Conservation (phyloP, 1,140 invertebrate genomes). For the Drosophila lini region DNA sequence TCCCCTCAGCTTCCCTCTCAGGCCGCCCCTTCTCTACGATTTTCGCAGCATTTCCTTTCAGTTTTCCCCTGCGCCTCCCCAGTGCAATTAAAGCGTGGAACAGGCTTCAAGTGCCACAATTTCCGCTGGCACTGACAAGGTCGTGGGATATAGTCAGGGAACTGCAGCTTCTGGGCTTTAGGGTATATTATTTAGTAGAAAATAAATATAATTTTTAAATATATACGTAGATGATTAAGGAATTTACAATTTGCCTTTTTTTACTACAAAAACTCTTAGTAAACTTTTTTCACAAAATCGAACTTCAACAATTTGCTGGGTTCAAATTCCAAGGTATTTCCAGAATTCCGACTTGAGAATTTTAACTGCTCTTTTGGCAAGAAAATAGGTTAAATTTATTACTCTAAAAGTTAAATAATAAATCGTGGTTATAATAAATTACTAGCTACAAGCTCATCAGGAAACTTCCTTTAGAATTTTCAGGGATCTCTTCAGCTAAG, state of each 20-base stretch:
- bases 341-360: too few species aligned
- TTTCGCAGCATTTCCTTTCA: not conserved
- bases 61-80: not conserved
- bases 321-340: too few species aligned
- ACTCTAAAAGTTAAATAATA: too few species aligned
- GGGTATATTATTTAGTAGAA: not conserved
- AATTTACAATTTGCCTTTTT: not conserved
- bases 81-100: not conserved
- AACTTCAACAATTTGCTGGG: too few species aligned
- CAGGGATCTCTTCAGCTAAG: too few species aligned
- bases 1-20: not conserved
- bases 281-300: not conserved
- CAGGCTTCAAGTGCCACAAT: conserved; percentile 5
- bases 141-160: not conserved
- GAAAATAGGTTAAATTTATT: too few species aligned
- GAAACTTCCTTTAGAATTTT: too few species aligned
- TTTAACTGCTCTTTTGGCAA: too few species aligned
- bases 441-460: too few species aligned
- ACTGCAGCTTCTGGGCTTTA: too few species aligned
- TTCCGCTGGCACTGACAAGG: conserved; percentile 5
- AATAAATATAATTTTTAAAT: too few species aligned
- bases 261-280: not conserved
- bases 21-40: not conserved
- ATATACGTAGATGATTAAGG: not conserved
- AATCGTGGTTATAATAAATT: too few species aligned